These are phyloP conservation scores for Eretmochelys imbricata DNA, from an alignment of 2,113 vertebrate genomes.

Conservation along the genomic window DNA sequence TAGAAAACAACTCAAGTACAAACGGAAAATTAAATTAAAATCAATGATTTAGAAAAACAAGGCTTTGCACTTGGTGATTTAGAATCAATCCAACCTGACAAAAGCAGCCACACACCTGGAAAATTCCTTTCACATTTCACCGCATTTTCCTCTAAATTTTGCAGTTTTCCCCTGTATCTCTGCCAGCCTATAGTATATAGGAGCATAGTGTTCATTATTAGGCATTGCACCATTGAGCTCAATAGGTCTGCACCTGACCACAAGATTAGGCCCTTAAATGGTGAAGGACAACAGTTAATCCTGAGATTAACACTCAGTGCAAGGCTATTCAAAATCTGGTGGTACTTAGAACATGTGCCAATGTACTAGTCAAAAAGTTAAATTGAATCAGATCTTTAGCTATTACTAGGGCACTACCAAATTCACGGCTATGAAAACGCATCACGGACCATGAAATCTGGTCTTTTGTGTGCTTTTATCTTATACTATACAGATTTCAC, in stretches of 20 bases:
- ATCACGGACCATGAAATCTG: too few relatives aligned
- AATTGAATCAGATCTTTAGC: not conserved
- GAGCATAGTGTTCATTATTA: not conserved
- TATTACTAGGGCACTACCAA: not conserved
- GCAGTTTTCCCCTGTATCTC: not conserved
- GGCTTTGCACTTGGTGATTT: not conserved
- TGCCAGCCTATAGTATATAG: not conserved
- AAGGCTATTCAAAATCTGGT: not conserved
- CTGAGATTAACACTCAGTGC: rapidly evolving
- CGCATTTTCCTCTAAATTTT: not conserved
- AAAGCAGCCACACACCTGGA: not conserved
- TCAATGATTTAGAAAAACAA: not conserved
- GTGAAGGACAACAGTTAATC: not conserved
- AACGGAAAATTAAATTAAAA: not conserved
- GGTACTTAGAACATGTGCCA: not conserved
- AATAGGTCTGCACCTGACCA: not conserved
- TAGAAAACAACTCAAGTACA: not conserved
- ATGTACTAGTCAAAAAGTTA: not conserved
- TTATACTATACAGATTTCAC: too few relatives aligned
- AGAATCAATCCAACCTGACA: not conserved
- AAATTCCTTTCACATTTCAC: not conserved
- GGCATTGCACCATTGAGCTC: not conserved
- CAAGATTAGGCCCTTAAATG: not conserved
- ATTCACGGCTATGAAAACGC: too few relatives aligned
- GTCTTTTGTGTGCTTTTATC: too few relatives aligned